Evolutionary conservation across 2,888 invertebrate species (phyloP).

Genomic region (Epistrophella euchroma): DNA sequence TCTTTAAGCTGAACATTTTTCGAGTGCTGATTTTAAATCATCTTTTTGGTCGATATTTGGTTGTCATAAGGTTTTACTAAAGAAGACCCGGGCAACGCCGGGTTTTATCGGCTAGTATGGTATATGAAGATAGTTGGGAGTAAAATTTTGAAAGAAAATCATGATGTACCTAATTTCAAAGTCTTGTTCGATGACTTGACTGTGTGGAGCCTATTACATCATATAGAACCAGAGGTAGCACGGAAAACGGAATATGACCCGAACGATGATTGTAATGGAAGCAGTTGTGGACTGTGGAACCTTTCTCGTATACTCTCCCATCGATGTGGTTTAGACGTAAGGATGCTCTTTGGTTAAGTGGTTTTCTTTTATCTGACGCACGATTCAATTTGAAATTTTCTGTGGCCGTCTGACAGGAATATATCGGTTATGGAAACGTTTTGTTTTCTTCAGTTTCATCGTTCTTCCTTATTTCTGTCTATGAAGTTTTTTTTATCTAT

Average conservation of each 20-base stretch:
- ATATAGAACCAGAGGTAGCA: constrained; percentile 10
- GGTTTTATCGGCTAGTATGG: too few species aligned
- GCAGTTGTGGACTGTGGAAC: constrained; percentile 24
- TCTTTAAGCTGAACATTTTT: too few species aligned
- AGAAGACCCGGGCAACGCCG: too few species aligned
- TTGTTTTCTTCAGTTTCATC: constrained; percentile 46
- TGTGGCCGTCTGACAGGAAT: constrained; percentile 28
- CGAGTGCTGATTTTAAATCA: too few species aligned
- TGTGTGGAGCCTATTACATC: constrained; percentile 10
- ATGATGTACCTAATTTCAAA: constrained; percentile 66
- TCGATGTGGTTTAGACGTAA: constrained; percentile 39
- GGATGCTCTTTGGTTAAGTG: constrained; percentile 71
- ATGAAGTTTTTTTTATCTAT: constrained; percentile 26
- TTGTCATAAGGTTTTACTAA: too few species aligned
- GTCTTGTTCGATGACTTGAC: constrained; percentile 47
- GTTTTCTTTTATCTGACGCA: constrained; percentile 72
- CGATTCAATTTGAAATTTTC: constrained; percentile 64
- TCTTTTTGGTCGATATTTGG: too few species aligned
- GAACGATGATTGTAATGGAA: constrained; percentile 54
- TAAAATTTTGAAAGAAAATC: constrained; percentile 55
- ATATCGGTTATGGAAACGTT: constrained; percentile 33
- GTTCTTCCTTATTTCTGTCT: constrained; percentile 23
- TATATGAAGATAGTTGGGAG: background rate
- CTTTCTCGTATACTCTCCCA: constrained; percentile 7
- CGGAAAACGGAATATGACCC: constrained; percentile 36